Evolutionary conservation across 1,140 invertebrate species (phyloP).

Genomic region (Frieseomelitta varia): DNA sequence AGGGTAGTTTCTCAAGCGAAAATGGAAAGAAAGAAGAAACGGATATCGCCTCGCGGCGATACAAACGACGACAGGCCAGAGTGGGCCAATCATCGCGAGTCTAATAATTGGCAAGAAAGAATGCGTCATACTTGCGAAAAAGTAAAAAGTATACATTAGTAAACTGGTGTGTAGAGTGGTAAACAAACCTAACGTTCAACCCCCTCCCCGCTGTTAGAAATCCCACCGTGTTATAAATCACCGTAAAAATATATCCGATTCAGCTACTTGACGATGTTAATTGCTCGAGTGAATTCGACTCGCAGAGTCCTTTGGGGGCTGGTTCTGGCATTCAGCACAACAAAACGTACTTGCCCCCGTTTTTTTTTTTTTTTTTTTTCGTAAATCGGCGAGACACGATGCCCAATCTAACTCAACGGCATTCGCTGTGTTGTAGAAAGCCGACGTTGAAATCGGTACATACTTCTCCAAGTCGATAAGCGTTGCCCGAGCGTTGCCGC

Average conservation of each 20-base stretch:
- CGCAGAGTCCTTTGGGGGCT: constrained; percentile 62
- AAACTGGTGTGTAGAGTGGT: background rate
- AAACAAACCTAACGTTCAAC: constrained; percentile 38
- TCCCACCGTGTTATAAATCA: constrained; percentile 56
- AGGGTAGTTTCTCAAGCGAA: constrained; percentile 47
- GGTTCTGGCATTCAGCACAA: constrained; percentile 44
- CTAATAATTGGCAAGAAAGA: constrained; percentile 73
- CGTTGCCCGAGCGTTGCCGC: constrained; percentile 37
- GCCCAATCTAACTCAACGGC: background rate
- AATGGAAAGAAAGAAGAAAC: constrained; percentile 61
- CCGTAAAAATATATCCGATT: constrained; percentile 31
- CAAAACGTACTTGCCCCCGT: constrained; percentile 63
- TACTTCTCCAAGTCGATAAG: constrained; percentile 35
- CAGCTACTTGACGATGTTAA: constrained; percentile 70
- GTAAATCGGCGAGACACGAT: constrained; percentile 38
- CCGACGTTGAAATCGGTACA: constrained; percentile 74
- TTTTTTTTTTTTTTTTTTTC: constrained; percentile 43
- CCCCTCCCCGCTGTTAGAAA: constrained; percentile 29
- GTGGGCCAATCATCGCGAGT: constrained; percentile 19
- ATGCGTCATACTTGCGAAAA: constrained; percentile 54
- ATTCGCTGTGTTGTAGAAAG: constrained; percentile 67
- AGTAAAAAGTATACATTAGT: constrained; percentile 50
- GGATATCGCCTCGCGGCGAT: constrained; percentile 39
- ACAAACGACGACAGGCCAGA: constrained; percentile 26
- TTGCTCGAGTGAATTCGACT: constrained; percentile 63